Base-by-base conservation (phyloP, 92 coral and sea anemone genomes). In the Zoanthus sociatus region DNA sequence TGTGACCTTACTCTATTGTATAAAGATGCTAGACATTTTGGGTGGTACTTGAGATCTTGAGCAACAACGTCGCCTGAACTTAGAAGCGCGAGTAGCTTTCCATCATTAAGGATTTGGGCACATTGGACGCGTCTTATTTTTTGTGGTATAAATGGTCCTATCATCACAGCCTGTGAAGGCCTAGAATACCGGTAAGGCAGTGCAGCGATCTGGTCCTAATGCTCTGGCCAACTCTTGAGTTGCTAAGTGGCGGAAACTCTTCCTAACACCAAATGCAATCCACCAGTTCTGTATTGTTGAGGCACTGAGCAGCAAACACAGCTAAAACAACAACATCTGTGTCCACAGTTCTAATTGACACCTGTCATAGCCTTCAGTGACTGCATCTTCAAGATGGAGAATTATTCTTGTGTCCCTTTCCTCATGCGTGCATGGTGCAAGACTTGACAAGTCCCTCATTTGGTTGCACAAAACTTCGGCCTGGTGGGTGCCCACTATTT, bases 391-490 rank as follows among this genome's bases (percentile, higher is more conserved):
- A 20, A 87, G 63, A 53, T 92, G 93, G 9, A 92, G 89, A 45
- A 90, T 71, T 16, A 90, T 90, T 48, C 91, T 77, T 0, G 93
- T 92, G 79, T 92, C 87, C 2, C 90, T 91, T 54, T 92, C 94
- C 69, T 89, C 91, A 9, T 92, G 93, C 48, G 90, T 82, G 67
- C 95, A 92, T 17, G 93, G 95, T 44, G 87, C 42, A 76, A 92
- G 87, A 18, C 71, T 30, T 30, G 87, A 61, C 14, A 33, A 69
- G 72, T 92, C 89, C 14, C 73, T 21, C 7, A 76, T 16, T 18
- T 61, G 77, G 50, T 44, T 66, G 42, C 84, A 71, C 42, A 89
- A 26, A 37, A 90, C 91, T 48, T 84, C 89, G 54, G 46, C 53
- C 30, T 26, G 55, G 7, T 75, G 69, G 58, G 91, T 91, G 15